Conservation (phyloP, 2,888 invertebrate species). For the Yponomeuta malinellus region DNA sequence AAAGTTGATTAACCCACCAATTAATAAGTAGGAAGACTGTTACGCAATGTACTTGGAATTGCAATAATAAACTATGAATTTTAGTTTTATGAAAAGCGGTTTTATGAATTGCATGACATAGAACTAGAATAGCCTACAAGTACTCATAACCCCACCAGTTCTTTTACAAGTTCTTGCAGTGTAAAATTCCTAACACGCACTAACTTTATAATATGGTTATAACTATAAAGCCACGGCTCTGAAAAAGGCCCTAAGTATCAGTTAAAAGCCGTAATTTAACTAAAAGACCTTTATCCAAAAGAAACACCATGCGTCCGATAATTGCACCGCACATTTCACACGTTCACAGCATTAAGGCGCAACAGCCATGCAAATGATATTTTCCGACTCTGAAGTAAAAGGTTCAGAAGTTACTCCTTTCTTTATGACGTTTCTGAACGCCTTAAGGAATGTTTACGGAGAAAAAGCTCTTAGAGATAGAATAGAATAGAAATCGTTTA, state of each 20-base stretch:
- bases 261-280: constrained; percentile 24
- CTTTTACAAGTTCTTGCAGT: not conserved
- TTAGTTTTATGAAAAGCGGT: too few relatives aligned
- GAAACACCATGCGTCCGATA: constrained; percentile 23
- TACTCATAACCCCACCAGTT: too few relatives aligned
- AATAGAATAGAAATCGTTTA: too few relatives aligned
- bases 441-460: too few relatives aligned
- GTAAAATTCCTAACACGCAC: not conserved
- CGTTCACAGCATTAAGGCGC: constrained; percentile 30
- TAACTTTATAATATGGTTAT: not conserved
- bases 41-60: too few relatives aligned
- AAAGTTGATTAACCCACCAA: too few relatives aligned
- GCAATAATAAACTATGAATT: too few relatives aligned
- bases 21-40: too few relatives aligned
- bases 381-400: constrained; percentile 11
- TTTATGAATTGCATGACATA: too few relatives aligned
- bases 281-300: constrained; percentile 1
- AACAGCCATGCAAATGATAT: constrained; percentile 51
- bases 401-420: not conserved
- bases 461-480: too few relatives aligned
- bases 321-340: constrained; percentile 11
- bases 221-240: not conserved
- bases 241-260: constrained; percentile 15
- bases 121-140: too few relatives aligned
- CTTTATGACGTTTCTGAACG: too few relatives aligned